These are phyloP conservation scores for Drosophila diplacantha DNA, from an alignment of 2,888 invertebrate genomes.

Conservation along the genomic window DNA sequence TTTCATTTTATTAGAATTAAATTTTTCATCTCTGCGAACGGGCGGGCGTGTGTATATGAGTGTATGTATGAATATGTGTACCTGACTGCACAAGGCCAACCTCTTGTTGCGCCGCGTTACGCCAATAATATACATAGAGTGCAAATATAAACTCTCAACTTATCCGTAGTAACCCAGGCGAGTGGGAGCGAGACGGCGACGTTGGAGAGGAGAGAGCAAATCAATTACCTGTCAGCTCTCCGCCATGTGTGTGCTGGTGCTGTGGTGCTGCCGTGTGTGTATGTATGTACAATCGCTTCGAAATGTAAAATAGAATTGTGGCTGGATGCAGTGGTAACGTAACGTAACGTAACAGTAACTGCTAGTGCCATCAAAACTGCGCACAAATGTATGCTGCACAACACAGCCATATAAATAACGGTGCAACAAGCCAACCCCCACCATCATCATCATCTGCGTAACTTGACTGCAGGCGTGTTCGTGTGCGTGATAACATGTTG, in stretches of 20 bases:
- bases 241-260: constrained; percentile 33
- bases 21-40: constrained; percentile 23
- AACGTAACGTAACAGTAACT: constrained; percentile 17
- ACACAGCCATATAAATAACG: constrained; percentile 16
- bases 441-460: constrained; percentile 2
- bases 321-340: constrained; percentile 27
- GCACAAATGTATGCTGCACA: constrained; percentile 36
- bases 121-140: constrained; percentile 34
- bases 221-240: constrained; percentile 38
- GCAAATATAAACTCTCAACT: constrained; percentile 42
- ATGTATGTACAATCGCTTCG: constrained; percentile 21
- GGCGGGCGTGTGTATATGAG: constrained; percentile 13
- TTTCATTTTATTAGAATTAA: constrained; percentile 35
- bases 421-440: constrained; percentile 23
- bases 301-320: constrained; percentile 40
- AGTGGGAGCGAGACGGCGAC: constrained; percentile 15
- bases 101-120: constrained; percentile 51
- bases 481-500: constrained; percentile 38
- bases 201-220: constrained; percentile 31
- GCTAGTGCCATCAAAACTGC: constrained; percentile 24
- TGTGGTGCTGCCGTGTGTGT: constrained; percentile 9
- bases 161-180: constrained; percentile 21
- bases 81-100: constrained; percentile 48
- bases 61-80: constrained; percentile 37
- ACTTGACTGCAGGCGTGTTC: constrained; percentile 3